Conservation (phyloP, 2,888 invertebrate species). For the Plebejus anna region DNA sequence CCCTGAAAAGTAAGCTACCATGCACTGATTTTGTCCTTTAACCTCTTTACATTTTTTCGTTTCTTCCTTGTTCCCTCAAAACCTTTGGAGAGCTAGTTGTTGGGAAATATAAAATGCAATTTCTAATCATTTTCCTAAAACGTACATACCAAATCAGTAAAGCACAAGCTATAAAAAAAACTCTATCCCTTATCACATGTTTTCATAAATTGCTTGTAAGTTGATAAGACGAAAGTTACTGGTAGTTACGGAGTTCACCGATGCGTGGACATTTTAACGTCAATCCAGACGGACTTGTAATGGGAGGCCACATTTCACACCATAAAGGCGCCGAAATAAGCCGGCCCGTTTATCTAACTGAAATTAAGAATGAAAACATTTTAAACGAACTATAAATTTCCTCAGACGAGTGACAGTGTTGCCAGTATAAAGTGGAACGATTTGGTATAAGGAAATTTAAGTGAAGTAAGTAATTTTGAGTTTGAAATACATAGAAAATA, state of each 20-base stretch:
- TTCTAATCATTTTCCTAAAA: not conserved
- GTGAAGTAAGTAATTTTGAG: not conserved
- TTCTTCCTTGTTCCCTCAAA: no score
- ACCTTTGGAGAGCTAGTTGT: no score
- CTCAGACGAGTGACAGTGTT: slow-evolving; percentile 59
- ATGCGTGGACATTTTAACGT: slow-evolving; percentile 29
- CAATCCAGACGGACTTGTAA: slow-evolving; percentile 44
- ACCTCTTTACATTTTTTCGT: no score
- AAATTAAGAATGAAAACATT: slow-evolving; percentile 75
- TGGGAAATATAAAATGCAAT: no score
- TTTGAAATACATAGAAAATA: not conserved
- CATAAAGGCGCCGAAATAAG: slow-evolving; percentile 67
- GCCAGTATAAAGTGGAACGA: slow-evolving; percentile 44
- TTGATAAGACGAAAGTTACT: slow-evolving; percentile 37
- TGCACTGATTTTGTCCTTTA: no score
- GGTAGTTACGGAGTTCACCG: slow-evolving; percentile 28
- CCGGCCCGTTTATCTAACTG: slow-evolving; percentile 64
- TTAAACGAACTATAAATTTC: slow-evolving; percentile 67
- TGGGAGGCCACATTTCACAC: slow-evolving; percentile 63
- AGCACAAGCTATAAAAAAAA: not conserved
- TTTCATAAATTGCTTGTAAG: slow-evolving; percentile 21
- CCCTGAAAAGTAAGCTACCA: no score
- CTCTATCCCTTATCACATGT: not conserved
- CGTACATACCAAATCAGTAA: not conserved
- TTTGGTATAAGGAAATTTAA: not conserved